A percentile compares a stretch with the other conserved stretches of the same genome.
phyloP scores from a whole-genome alignment of 2,113 vertebrate species.

The Baryphthengus martii region DNA sequence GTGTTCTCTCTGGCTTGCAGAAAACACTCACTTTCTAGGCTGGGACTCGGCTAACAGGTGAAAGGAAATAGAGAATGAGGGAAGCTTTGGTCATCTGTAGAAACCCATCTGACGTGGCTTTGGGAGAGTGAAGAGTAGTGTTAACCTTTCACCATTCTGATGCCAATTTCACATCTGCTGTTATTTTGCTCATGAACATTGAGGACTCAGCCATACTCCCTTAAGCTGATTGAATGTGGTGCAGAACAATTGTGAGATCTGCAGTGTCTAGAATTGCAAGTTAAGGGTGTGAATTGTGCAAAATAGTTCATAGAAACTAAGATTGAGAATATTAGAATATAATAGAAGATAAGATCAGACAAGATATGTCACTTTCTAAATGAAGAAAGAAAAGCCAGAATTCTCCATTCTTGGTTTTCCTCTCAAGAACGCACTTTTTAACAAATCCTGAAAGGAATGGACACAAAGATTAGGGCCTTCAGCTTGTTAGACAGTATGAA shows the following conservation, averaged over 20 bases:
- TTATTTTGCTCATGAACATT: not conserved
- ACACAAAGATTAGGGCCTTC: not conserved
- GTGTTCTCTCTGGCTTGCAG: not conserved
- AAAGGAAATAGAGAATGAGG: not conserved
- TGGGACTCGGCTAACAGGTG: not conserved
- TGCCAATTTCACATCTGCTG: not conserved
- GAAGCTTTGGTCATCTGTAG: not conserved
- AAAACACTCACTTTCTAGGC: not conserved
- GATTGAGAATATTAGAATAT: not conserved
- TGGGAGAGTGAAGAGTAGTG: not conserved
- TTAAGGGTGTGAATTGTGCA: not conserved
- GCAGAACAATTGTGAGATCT: not conserved
- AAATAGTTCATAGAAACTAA: not conserved
- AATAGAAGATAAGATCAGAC: not conserved
- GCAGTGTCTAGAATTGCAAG: not conserved
- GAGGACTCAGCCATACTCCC: not conserved
- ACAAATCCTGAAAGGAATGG: not conserved
- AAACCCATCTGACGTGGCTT: not conserved
- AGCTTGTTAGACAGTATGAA: not conserved
- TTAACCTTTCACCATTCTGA: not conserved
- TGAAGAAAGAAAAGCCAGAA: not conserved
- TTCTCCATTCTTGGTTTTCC: not conserved
- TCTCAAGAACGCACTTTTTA: not conserved
- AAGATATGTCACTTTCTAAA: not conserved
- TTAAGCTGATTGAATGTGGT: not conserved